These are phyloP conservation scores for Dusona sp. DNA, from an alignment of 2,888 invertebrate genomes.

Conservation along the genomic window DNA sequence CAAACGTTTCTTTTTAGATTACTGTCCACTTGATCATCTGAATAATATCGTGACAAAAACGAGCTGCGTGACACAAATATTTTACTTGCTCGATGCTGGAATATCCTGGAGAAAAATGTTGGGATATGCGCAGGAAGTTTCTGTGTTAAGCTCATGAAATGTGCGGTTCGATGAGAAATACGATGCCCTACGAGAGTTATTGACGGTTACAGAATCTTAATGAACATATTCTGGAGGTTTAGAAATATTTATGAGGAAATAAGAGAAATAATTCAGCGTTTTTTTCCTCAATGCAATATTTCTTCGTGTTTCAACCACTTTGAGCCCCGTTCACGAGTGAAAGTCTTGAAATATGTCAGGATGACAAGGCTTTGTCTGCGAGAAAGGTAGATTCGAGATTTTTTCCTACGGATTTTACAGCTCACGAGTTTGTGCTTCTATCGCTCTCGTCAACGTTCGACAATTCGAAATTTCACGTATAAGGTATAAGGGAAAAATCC, in stretches of 20 bases:
- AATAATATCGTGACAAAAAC: background rate
- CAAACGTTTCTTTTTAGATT: background rate
- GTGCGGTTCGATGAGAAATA: background rate
- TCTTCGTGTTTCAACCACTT: background rate
- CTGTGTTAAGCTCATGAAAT: background rate
- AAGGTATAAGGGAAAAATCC: background rate
- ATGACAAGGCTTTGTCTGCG: slow-evolving; percentile 8
- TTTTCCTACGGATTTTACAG: background rate
- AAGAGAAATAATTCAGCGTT: background rate
- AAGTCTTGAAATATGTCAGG: slow-evolving; percentile 17
- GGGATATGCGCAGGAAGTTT: background rate
- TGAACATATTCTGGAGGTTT: background rate
- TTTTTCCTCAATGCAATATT: background rate
- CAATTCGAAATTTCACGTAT: background rate
- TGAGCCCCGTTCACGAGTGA: background rate
- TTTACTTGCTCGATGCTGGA: background rate
- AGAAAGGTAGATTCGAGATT: background rate
- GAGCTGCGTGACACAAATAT: background rate
- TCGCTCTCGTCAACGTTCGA: slow-evolving; percentile 1
- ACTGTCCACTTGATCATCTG: background rate
- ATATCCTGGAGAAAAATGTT: background rate
- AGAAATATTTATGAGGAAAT: background rate
- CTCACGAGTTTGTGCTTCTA: background rate
- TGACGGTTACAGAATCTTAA: background rate
- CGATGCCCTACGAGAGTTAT: background rate